Conservation (phyloP, 1,140 invertebrate genomes). For the Drosophila pectinifera region DNA sequence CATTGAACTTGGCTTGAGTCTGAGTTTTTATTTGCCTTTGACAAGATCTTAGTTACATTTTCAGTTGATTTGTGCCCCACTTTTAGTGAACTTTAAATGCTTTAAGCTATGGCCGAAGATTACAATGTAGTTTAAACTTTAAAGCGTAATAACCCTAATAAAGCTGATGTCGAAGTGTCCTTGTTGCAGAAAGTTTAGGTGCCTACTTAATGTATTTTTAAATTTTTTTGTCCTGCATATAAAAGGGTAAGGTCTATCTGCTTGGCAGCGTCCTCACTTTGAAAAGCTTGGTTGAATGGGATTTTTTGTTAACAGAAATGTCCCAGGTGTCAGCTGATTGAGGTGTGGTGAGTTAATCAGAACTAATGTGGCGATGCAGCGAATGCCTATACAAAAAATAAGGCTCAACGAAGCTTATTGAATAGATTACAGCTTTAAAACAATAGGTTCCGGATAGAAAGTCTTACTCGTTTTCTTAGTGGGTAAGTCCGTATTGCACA, state of each 20-base stretch:
- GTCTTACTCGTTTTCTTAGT: too few relatives aligned
- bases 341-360: slow-evolving; percentile 18
- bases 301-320: slow-evolving; percentile 9
- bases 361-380: neutral
- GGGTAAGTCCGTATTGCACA: neutral
- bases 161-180: neutral
- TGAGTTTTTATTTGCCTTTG: neutral
- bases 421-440: too few relatives aligned
- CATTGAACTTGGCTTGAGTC: neutral
- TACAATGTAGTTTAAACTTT: slow-evolving; percentile 2
- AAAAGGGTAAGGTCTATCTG: neutral
- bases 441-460: too few relatives aligned
- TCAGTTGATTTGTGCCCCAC: neutral
- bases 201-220: neutral
- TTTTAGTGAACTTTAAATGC: neutral
- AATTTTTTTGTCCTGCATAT: neutral
- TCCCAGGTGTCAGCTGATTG: neutral
- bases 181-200: too few relatives aligned
- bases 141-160: neutral
- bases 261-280: neutral
- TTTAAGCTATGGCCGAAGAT: neutral
- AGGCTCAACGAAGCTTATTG: neutral
- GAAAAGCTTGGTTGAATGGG: slow-evolving; percentile 15
- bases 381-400: neutral
- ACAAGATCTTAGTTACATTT: neutral